Evolutionary conservation across 2,888 invertebrate species (phyloP).

Genomic region (Trissonchulus sp.): DNA sequence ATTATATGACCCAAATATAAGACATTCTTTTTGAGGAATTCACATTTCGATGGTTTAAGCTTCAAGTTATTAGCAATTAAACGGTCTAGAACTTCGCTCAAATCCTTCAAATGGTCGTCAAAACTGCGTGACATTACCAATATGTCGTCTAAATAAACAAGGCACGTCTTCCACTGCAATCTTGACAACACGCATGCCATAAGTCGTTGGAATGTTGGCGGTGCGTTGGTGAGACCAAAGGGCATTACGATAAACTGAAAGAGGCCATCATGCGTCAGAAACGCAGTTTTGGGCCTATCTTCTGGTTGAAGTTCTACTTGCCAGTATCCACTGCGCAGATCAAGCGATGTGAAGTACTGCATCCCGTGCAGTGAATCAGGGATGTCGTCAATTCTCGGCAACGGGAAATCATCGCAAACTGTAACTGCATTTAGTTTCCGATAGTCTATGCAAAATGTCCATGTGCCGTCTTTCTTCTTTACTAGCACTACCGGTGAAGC

Average conservation of each 20-base stretch:
- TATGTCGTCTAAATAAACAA: constrained; percentile 20
- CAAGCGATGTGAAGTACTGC: constrained; percentile 24
- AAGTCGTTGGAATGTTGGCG: neutral
- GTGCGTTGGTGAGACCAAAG: constrained; percentile 2
- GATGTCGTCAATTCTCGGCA: constrained; percentile 34
- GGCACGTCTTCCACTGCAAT: constrained; percentile 15
- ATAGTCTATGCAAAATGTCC: constrained; percentile 40
- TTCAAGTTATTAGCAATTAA: neutral
- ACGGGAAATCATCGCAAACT: constrained; percentile 33
- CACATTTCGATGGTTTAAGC: constrained; percentile 17
- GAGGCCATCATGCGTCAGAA: too few species aligned
- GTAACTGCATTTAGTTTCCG: constrained; percentile 37
- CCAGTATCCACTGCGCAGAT: constrained; percentile 31
- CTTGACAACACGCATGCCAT: neutral
- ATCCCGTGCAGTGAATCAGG: neutral
- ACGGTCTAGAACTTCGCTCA: neutral
- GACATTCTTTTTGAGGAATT: neutral
- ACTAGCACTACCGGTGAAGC: constrained; percentile 48
- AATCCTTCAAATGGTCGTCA: neutral
- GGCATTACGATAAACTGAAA: constrained; percentile 18
- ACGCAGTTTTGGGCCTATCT: too few species aligned
- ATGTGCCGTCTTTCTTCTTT: constrained; percentile 44
- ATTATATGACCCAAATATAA: constrained; percentile 21
- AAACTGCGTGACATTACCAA: constrained; percentile 3
- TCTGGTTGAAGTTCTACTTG: neutral